A percentile compares a stretch with the other conserved stretches of the same genome.
phyloP scores from a whole-genome alignment of 2,797 vertebrate genomes.

The Alfaro cultratus region DNA sequence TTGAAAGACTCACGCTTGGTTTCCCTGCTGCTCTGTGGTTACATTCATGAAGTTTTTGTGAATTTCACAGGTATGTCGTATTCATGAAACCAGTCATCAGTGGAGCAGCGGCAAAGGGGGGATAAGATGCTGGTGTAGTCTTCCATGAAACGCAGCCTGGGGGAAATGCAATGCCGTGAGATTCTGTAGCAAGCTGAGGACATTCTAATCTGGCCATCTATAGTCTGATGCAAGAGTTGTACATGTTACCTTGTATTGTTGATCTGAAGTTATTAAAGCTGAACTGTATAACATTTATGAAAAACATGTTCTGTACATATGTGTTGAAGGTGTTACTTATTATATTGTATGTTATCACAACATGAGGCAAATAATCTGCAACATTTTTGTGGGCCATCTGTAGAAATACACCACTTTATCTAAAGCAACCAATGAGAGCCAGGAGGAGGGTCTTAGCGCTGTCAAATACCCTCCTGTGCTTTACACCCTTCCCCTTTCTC shows the following conservation, averaged over 20 bases:
- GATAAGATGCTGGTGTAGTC: slow-evolving; percentile 44
- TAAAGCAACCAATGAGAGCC: no score
- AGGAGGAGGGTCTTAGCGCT: no score
- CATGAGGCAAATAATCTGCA: no score
- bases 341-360: no score
- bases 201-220: slow-evolving; percentile 27
- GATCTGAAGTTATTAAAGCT: slow-evolving; percentile 1
- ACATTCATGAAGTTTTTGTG: slow-evolving; percentile 34
- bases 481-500: no score
- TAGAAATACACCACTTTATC: no score
- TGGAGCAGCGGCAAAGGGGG: slow-evolving; percentile 29
- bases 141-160: slow-evolving; percentile 28
- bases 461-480: no score
- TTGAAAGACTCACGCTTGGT: slow-evolving; percentile 38
- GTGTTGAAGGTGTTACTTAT: no score
- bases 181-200: slow-evolving; percentile 15
- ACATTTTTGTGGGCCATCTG: no score
- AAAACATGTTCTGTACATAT: no score
- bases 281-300: no score
- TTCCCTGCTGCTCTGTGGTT: slow-evolving; percentile 32
- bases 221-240: slow-evolving; percentile 7
- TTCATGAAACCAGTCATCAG: slow-evolving; percentile 60
- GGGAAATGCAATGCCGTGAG: slow-evolving; percentile 6
- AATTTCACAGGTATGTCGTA: slow-evolving; percentile 48
- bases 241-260: neutral